A percentile compares a stretch with the other conserved stretches of the same genome.
Conservation (phyloP, 2,113 vertebrate species). For the Prolemur simus region DNA sequence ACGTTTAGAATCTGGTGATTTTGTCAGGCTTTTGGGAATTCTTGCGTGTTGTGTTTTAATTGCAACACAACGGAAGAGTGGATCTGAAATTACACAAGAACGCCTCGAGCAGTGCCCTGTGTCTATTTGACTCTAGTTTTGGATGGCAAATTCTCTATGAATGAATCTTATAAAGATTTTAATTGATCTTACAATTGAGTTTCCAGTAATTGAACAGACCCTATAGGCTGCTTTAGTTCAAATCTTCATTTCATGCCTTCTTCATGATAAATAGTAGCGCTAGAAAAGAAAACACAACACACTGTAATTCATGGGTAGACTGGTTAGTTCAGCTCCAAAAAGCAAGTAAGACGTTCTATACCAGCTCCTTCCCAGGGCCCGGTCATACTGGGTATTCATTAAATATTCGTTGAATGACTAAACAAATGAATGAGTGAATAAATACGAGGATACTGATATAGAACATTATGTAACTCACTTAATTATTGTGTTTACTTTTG, state of each 20-base stretch:
- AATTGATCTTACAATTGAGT: neutral
- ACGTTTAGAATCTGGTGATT: neutral
- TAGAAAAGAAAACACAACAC: neutral
- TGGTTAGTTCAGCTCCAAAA: neutral
- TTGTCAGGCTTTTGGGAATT: neutral
- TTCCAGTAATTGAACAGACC: neutral
- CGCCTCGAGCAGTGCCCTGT: neutral
- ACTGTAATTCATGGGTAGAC: accelerated
- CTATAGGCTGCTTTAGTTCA: neutral
- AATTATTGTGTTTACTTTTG: neutral
- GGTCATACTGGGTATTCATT: neutral
- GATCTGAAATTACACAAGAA: neutral
- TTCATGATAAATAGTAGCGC: neutral
- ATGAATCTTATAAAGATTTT: neutral
- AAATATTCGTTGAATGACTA: neutral
- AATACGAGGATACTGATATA: too few species aligned
- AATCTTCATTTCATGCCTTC: neutral
- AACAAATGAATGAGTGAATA: neutral
- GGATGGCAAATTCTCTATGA: neutral
- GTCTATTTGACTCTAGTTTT: neutral
- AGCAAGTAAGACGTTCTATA: neutral
- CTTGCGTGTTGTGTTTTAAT: neutral
- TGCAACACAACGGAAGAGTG: neutral
- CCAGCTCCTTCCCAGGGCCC: neutral
- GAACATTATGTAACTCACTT: neutral